Base-by-base conservation (phyloP, 1,140 invertebrate genomes). In the Aphelinus certus region DNA sequence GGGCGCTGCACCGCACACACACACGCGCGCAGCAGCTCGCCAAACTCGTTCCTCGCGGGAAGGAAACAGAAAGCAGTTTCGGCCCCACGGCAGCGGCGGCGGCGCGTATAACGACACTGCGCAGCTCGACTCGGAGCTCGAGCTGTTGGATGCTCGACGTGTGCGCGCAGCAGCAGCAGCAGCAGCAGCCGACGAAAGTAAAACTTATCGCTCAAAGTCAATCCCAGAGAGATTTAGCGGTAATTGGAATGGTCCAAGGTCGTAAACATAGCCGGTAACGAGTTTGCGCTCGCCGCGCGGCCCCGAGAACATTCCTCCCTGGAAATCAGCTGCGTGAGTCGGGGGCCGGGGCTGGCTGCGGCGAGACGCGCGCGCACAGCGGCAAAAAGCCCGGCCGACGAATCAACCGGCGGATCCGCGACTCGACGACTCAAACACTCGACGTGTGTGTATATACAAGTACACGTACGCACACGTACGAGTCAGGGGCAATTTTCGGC, bases 201-300 rank as follows among this genome's bases (percentile, higher is more conserved):
- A 76, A 76, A 76, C 75, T 73, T 76, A 76, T 76, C 75, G 75
- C 75, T 76, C 75, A 76, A 76, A 76, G 75, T 76, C 75, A 76
- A 76, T 76, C 73, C 75, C 75, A 73, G 75, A 76, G 71, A 76
- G 75, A 76, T 76, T 76, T 76, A 76, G 75, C 75, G 69, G 75
- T 76, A 76, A 76, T 76, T 76, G 75, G 71, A 73, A 73, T 72
- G 63, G 75, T 73, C 75, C 75, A 73, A 76, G 75, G 70, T 76
- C 75, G 75, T 76, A 76, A 76, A 76, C 75, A 76, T 69, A 69
- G 56, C 75, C 61, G 56, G 71, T 76, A 76, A 76, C 71, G 75
- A 76, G 75, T 76, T 76, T 76, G 60, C 69, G 69, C 71, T 67
- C 58, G 75, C 76, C 75, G 75, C 78, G 76, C 80, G 78, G 75